Conservation (phyloP, 2,113 vertebrate genomes). For the Hemicordylus capensis region DNA sequence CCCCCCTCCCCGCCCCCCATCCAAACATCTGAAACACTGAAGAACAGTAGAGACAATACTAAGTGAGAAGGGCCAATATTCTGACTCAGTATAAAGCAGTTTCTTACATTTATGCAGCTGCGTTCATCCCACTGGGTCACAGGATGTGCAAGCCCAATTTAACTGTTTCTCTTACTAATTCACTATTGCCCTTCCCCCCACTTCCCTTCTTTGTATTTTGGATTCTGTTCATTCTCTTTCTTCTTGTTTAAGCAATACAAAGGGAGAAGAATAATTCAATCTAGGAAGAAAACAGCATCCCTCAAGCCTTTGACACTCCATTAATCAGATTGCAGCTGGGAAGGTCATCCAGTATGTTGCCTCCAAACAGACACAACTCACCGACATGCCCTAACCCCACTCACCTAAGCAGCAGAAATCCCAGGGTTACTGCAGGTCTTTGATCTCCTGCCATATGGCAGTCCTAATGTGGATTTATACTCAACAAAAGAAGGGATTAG, state of each 20-base stretch:
- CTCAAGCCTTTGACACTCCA: neutral
- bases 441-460: neutral
- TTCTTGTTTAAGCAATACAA: neutral
- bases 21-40: too few species aligned
- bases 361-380: neutral
- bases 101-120: neutral
- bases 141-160: neutral
- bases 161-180: neutral
- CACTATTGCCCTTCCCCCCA: neutral
- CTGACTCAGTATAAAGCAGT: neutral
- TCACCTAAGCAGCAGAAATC: fast-evolving
- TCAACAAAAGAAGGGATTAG: slow-evolving; percentile 7
- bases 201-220: neutral
- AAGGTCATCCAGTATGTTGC: neutral
- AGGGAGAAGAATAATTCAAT: neutral
- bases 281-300: neutral
- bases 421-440: neutral
- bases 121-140: neutral
- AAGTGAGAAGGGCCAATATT: too few species aligned
- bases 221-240: neutral
- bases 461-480: neutral
- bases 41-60: too few species aligned
- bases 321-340: neutral
- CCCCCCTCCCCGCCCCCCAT: too few species aligned
- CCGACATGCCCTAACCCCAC: neutral